Evolutionary conservation across 1,140 invertebrate genomes (phyloP).

Genomic region (Bradysia coprophila): DNA sequence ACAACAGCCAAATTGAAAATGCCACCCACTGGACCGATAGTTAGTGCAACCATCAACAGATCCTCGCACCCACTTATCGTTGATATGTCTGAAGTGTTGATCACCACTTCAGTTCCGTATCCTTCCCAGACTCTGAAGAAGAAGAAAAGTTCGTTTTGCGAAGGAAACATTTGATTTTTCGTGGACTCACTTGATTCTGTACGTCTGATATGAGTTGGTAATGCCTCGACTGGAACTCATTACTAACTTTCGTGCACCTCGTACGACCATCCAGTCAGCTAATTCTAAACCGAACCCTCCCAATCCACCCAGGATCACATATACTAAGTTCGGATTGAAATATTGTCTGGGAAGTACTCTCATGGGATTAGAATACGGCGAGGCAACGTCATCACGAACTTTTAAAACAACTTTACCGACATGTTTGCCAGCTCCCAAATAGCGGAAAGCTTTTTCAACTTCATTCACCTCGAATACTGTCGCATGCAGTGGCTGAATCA

Average conservation of each 20-base stretch:
- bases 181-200: conserved; percentile 32
- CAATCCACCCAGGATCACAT: conserved; percentile 51
- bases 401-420: conserved; percentile 53
- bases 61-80: conserved; percentile 35
- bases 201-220: conserved; percentile 58
- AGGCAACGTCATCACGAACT: conserved; percentile 11
- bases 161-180: not conserved
- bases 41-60: conserved; percentile 37
- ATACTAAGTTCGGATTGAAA: conserved; percentile 26
- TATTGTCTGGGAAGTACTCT: conserved; percentile 21
- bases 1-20: conserved; percentile 71
- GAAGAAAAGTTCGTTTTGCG: conserved; percentile 3
- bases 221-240: conserved; percentile 64
- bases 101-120: conserved; percentile 37
- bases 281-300: conserved; percentile 87
- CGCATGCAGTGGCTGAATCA: conserved; percentile 20
- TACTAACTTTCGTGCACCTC: conserved; percentile 60
- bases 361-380: conserved; percentile 12
- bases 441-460: conserved; percentile 45
- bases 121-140: conserved; percentile 36
- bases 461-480: conserved; percentile 37
- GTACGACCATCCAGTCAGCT: conserved; percentile 63
- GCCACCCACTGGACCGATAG: conserved; percentile 47
- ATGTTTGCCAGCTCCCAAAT: conserved; percentile 72
- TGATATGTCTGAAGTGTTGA: conserved; percentile 43